Conservation (phyloP, 2,888 invertebrate genomes). For the Drosophila fulvimacula region DNA sequence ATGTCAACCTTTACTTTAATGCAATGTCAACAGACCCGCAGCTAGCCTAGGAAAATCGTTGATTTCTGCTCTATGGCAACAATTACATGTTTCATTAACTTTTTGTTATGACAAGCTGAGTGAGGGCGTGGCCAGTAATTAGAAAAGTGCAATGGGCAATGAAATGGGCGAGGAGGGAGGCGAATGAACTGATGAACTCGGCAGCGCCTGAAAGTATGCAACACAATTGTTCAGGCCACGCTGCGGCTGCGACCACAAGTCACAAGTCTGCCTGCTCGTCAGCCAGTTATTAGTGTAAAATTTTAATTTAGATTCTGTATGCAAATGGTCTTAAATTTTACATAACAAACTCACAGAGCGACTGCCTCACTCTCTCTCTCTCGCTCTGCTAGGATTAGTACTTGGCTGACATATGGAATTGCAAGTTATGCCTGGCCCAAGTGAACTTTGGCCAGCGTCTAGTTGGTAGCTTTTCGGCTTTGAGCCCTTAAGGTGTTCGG, state of each 20-base stretch:
- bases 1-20: background rate
- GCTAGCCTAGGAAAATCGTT: slow-evolving; percentile 41
- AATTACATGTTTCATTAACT: slow-evolving; percentile 79
- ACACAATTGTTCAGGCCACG: slow-evolving; percentile 19
- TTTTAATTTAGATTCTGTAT: slow-evolving; percentile 72
- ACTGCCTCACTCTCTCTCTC: background rate
- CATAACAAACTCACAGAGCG: slow-evolving; percentile 48
- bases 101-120: slow-evolving; percentile 68
- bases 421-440: slow-evolving; percentile 62
- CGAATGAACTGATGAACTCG: slow-evolving; percentile 27
- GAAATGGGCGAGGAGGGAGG: slow-evolving; percentile 8
- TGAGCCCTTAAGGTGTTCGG: slow-evolving; percentile 62
- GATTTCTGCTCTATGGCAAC: slow-evolving; percentile 54
- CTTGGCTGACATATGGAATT: slow-evolving; percentile 60
- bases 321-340: slow-evolving; percentile 73
- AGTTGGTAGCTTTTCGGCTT: slow-evolving; percentile 38
- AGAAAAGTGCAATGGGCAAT: slow-evolving; percentile 36
- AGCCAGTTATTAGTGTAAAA: slow-evolving; percentile 54
- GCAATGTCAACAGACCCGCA: slow-evolving; percentile 12
- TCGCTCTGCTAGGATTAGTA: slow-evolving; percentile 47
- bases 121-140: slow-evolving; percentile 27
- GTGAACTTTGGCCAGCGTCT: slow-evolving; percentile 39
- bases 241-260: slow-evolving; percentile 27
- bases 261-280: slow-evolving; percentile 31
- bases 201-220: slow-evolving; percentile 32